Conservation (phyloP, 1,140 invertebrate genomes). For the Scylla paramamosain region DNA sequence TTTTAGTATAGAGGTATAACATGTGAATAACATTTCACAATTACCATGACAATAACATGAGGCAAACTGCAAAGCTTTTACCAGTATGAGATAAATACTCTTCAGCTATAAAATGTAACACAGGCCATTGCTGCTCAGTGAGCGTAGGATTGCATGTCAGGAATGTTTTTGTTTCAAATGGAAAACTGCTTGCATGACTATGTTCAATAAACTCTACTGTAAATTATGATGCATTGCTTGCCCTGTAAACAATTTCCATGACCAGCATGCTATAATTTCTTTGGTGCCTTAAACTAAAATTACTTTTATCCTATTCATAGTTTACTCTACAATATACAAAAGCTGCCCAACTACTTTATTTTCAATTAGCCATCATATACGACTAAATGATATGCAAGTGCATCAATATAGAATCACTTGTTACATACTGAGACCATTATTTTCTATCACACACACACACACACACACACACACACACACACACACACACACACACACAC, state of each 20-base stretch:
- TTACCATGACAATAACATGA: too few species aligned
- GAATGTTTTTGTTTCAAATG: not conserved
- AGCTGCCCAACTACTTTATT: constrained; percentile 55
- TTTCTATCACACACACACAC: not conserved
- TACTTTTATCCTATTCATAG: constrained; percentile 29
- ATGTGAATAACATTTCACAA: not conserved
- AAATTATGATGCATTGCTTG: constrained; percentile 22
- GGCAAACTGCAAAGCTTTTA: not conserved
- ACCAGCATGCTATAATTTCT: constrained; percentile 59
- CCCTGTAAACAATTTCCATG: not conserved
- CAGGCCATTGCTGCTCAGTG: not conserved
- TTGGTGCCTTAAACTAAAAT: constrained; percentile 54
- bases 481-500: too few species aligned
- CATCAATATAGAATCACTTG: constrained; percentile 23
- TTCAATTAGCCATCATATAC: constrained; percentile 25
- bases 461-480: too few species aligned
- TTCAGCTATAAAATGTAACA: not conserved
- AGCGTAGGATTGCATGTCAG: constrained; percentile 24
- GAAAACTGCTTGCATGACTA: not conserved
- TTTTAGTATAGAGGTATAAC: not conserved
- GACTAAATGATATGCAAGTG: constrained; percentile 53
- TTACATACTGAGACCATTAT: not conserved
- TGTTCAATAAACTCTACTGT: not conserved
- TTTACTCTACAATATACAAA: constrained; percentile 63
- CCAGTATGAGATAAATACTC: not conserved